These are phyloP conservation scores for Melanerpes formicivorus DNA, from an alignment of 2,113 vertebrate species.

Conservation along the genomic window DNA sequence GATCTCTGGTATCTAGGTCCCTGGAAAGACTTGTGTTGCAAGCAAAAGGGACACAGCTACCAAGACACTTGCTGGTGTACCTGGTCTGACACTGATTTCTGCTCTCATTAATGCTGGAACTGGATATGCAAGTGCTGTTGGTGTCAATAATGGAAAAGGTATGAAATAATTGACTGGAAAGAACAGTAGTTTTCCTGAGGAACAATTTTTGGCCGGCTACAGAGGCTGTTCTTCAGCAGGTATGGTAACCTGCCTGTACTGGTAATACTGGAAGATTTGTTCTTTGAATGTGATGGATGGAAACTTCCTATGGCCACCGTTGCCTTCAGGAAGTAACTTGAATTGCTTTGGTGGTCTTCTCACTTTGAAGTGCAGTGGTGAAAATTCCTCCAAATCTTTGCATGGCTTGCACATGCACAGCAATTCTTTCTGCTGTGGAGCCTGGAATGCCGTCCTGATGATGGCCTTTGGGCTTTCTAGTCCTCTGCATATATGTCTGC, in stretches of 20 bases:
- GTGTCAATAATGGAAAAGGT: neutral
- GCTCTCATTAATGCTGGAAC: neutral
- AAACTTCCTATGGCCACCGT: neutral
- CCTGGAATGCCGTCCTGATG: neutral
- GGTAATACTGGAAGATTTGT: neutral
- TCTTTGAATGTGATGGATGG: neutral
- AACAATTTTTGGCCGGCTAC: neutral
- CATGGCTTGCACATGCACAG: accelerated
- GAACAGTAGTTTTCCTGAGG: neutral
- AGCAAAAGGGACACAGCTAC: neutral
- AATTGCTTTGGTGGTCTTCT: neutral
- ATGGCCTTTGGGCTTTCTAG: neutral
- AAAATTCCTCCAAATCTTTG: neutral
- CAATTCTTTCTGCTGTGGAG: neutral
- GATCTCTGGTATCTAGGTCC: neutral
- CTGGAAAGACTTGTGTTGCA: neutral
- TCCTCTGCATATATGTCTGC: neutral
- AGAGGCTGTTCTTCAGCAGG: neutral
- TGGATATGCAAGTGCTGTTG: neutral
- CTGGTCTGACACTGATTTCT: neutral
- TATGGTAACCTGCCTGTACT: neutral
- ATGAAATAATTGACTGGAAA: neutral
- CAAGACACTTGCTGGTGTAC: neutral
- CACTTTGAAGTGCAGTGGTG: neutral
- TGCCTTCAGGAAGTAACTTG: neutral